Evolutionary conservation across 1,140 invertebrate species (phyloP).

Genomic region (Pogonomyrmex barbatus): DNA sequence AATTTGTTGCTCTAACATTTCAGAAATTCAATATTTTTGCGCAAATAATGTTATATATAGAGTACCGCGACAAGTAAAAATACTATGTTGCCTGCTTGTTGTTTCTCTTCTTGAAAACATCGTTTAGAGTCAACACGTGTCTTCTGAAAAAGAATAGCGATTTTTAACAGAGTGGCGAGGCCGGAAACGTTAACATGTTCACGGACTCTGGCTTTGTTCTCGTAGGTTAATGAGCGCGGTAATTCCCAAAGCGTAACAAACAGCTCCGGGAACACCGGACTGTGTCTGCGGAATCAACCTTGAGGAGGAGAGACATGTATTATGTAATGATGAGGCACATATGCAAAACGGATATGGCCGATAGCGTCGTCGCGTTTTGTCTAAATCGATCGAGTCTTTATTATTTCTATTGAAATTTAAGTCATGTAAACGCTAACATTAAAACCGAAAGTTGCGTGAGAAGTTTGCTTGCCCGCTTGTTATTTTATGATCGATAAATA

Average conservation of each 20-base stretch:
- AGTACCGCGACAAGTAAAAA: too few species aligned
- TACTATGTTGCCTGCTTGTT: conserved; percentile 38
- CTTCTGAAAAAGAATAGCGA: conserved; percentile 47
- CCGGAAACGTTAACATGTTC: conserved; percentile 62
- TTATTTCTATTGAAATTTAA: conserved; percentile 36
- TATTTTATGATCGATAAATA: background rate
- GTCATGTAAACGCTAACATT: conserved; percentile 23
- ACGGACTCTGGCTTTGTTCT: conserved; percentile 68
- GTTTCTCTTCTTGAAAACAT: conserved; percentile 34
- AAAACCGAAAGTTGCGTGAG: background rate
- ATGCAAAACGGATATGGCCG: conserved; percentile 35
- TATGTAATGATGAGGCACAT: conserved; percentile 52
- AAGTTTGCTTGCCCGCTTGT: background rate
- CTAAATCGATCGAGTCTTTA: conserved; percentile 9
- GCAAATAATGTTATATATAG: too few species aligned
- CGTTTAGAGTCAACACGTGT: conserved; percentile 47
- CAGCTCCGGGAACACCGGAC: conserved; percentile 28
- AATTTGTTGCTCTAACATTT: too few species aligned
- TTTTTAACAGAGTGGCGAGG: background rate
- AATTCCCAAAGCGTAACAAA: conserved; percentile 70
- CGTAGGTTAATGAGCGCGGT: conserved; percentile 63
- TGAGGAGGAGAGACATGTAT: conserved; percentile 52
- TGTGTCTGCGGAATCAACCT: conserved; percentile 50
- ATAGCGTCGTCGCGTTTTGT: background rate
- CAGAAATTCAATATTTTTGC: too few species aligned